Evolutionary conservation across 2,888 invertebrate genomes (phyloP).

Genomic region (Troides aeacus): DNA sequence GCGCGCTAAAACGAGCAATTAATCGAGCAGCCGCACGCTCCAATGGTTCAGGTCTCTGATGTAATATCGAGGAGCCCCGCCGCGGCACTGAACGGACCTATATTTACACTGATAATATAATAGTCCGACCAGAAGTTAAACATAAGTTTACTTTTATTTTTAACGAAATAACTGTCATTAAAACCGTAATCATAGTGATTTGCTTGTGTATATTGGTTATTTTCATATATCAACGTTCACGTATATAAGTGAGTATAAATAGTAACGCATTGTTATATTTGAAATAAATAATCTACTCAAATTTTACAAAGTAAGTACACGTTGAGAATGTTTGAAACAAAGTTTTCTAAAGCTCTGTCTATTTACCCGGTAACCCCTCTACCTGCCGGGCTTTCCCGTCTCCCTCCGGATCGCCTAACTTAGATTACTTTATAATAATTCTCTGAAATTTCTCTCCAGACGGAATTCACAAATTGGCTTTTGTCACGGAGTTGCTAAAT

Average conservation of each 20-base stretch:
- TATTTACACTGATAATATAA: conserved; percentile 67
- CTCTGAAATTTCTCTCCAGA: conserved; percentile 62
- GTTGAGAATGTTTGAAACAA: background rate
- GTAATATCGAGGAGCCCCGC: conserved; percentile 55
- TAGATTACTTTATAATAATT: conserved; percentile 78
- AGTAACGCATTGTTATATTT: no score
- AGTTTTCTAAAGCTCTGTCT: conserved; percentile 1
- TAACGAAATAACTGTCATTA: background rate
- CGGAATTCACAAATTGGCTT: conserved; percentile 66
- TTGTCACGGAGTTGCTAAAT: conserved; percentile 62
- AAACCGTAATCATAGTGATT: background rate
- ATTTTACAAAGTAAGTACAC: background rate
- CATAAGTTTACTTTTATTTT: background rate
- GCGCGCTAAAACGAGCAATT: conserved; percentile 47
- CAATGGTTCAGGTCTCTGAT: conserved; percentile 50
- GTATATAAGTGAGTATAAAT: no score
- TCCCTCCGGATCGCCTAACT: conserved; percentile 66
- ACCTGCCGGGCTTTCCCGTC: conserved; percentile 46
- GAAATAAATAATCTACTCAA: background rate
- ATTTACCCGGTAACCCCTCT: conserved; percentile 22
- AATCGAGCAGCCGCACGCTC: conserved; percentile 54
- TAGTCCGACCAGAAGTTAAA: background rate
- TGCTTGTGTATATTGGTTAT: no score
- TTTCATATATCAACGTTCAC: no score
- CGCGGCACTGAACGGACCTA: conserved; percentile 55